Evolutionary conservation across 1,140 invertebrate genomes (phyloP), one percentile per base, ranked within the genome.

Genomic region (Musca domestica): DNA sequence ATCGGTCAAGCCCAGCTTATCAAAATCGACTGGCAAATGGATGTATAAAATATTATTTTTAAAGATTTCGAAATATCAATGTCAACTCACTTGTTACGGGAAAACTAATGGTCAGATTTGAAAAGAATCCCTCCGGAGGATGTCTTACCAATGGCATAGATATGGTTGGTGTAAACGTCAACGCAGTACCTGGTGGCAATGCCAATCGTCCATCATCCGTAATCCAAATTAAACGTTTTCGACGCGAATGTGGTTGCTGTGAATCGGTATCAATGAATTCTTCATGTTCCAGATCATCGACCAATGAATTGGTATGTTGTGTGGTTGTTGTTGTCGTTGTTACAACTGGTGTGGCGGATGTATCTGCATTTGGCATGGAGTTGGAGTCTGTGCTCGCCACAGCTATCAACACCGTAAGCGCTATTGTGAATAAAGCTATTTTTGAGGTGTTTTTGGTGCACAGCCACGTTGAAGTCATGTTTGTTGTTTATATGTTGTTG

Each of bases 81-180:
- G 17, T 30, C 15, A 7, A 88, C 90, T 89, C 83, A 94, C 92
- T 92, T 74, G 91, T 91, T 77, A 94, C 91, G n/a, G 92, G 92
- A 70, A 94, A 87, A 83, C 91, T 93, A 74, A 94, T 88, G 23
- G 91, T 90, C 84, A 94, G 86, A 75, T 94, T 94, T 65, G 91
- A 92, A 68, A 92, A 87, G 79, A 94, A 94, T 54, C 92, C 92
- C 74, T 91, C 88, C 1, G 91, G 92, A 20, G 91, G 92, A 84
- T 94, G 90, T 66, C 92, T 85, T 0, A 93, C 90, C 74, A 94
- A 89, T 12, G 92, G 92, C 83, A 94, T 84, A 3, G 91, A 89
- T 46, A 94, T 81, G 7, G 92, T 92, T 2, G 92, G 92, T 2
- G 91, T 90, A 63, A 94, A 89, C 23, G 90, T 87, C 81, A 94